Conservation (phyloP, 2,888 invertebrate genomes). For the Aphodius granarius region DNA sequence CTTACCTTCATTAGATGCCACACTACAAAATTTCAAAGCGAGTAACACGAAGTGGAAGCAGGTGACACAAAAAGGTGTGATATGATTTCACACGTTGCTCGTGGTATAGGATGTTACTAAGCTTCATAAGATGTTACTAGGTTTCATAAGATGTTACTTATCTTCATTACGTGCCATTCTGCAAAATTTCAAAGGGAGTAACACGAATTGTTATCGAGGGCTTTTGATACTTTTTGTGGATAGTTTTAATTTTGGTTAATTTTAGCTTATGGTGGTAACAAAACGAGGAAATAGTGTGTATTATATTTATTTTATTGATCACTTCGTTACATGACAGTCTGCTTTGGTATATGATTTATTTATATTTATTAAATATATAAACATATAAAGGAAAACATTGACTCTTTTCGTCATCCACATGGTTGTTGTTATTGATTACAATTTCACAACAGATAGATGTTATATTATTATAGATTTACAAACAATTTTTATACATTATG, state of each 20-base stretch:
- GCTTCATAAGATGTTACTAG: no score
- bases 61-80: no score
- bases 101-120: no score
- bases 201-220: no score
- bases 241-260: not conserved
- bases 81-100: no score
- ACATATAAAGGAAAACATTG: not conserved
- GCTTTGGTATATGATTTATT: constrained; percentile 21
- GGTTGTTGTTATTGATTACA: not conserved
- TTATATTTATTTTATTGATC: constrained; percentile 8
- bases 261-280: not conserved
- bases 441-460: not conserved
- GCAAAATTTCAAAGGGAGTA: no score
- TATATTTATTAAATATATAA: constrained; percentile 9
- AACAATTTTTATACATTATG: not conserved
- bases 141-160: no score
- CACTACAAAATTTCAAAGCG: no score
- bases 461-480: not conserved
- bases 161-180: no score
- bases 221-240: not conserved
- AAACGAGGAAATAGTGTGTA: not conserved
- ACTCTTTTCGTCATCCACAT: not conserved
- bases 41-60: no score
- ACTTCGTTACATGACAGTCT: constrained; percentile 18
- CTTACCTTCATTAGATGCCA: no score